phyloP scores from a whole-genome alignment of 2,888 invertebrate species.

The Conomelus anceps region DNA sequence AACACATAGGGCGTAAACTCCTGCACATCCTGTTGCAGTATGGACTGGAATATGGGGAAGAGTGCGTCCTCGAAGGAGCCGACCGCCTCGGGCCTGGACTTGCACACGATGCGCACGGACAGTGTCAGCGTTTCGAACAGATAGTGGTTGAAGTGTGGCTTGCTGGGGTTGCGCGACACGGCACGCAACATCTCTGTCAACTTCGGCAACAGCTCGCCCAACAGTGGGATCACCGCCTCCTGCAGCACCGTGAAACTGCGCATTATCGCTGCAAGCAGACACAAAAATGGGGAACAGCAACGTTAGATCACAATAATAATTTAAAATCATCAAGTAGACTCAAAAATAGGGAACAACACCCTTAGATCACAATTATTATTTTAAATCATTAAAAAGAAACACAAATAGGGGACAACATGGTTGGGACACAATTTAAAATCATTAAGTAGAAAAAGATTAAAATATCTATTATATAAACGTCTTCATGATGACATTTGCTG shows the following conservation, averaged over 20 bases:
- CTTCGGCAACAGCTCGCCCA: slow-evolving; percentile 73
- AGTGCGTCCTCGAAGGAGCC: slow-evolving; percentile 83
- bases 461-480: too few relatives aligned
- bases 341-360: too few relatives aligned
- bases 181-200: slow-evolving; percentile 73
- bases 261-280: slow-evolving; percentile 70
- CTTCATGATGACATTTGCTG: too few relatives aligned
- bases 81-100: slow-evolving; percentile 69
- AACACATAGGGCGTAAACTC: slow-evolving; percentile 99
- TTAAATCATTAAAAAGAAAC: too few relatives aligned
- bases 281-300: slow-evolving; percentile 20
- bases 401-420: too few relatives aligned
- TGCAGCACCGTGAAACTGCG: slow-evolving; percentile 75
- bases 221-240: slow-evolving; percentile 68
- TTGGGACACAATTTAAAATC: too few relatives aligned
- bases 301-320: not conserved
- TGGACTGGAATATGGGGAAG: slow-evolving; percentile 92
- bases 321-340: too few relatives aligned
- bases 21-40: slow-evolving; percentile 88
- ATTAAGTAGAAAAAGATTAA: too few relatives aligned
- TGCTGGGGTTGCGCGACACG: slow-evolving; percentile 89
- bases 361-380: too few relatives aligned
- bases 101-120: slow-evolving; percentile 82
- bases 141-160: slow-evolving; percentile 97
- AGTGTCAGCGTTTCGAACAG: slow-evolving; percentile 92